A percentile compares a stretch with the other conserved stretches of the same genome.
phyloP scores from a whole-genome alignment of 2,888 invertebrate species.

The Seladonia tumulorum region DNA sequence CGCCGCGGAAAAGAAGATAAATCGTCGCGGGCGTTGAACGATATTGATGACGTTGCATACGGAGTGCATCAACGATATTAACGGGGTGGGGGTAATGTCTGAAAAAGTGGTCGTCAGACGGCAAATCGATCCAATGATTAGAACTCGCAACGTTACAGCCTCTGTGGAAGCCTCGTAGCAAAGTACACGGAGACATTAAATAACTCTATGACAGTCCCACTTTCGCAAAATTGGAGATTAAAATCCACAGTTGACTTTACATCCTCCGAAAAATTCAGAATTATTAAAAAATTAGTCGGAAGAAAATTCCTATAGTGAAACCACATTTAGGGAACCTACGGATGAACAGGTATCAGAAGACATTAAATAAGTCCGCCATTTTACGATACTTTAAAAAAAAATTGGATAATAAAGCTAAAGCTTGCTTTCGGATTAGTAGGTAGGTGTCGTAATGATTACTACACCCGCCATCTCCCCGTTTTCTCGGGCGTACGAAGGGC shows the following conservation, averaged over 20 bases:
- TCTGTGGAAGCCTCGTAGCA: background rate
- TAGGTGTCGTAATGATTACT: too few species aligned
- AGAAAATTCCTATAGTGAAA: background rate
- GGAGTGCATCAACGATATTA: conserved; percentile 14
- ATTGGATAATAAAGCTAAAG: too few species aligned
- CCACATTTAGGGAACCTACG: background rate
- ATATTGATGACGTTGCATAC: conserved; percentile 27
- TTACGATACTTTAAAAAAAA: too few species aligned
- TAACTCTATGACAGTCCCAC: background rate
- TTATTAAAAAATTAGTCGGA: too few species aligned
- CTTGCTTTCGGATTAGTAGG: too few species aligned
- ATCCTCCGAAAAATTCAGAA: background rate
- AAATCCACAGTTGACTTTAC: background rate
- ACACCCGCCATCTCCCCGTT: too few species aligned
- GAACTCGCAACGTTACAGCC: background rate
- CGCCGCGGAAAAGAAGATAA: conserved; percentile 29
- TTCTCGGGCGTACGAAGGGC: too few species aligned
- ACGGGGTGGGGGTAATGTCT: background rate
- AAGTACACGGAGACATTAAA: background rate
- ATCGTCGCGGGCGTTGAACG: conserved; percentile 24
- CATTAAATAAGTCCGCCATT: too few species aligned
- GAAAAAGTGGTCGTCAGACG: background rate
- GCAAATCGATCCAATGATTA: conserved; percentile 27
- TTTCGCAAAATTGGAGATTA: background rate
- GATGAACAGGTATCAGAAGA: background rate